These are phyloP conservation scores for Holacanthella duospinosa DNA, from an alignment of 2,888 invertebrate species.

Conservation along the genomic window DNA sequence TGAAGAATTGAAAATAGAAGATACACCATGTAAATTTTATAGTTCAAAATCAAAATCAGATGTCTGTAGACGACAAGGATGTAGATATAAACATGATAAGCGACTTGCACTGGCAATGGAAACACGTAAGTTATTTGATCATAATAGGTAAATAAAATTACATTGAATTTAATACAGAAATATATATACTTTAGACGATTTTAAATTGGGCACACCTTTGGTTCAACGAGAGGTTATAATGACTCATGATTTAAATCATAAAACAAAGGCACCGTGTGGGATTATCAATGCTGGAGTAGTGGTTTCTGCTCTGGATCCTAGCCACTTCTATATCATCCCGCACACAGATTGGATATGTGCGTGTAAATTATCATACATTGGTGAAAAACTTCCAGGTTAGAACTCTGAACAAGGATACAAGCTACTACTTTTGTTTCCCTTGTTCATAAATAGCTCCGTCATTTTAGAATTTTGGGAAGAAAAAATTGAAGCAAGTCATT, in stretches of 20 bases:
- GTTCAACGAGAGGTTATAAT: neutral
- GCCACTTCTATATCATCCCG: neutral
- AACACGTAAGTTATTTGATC: too few species aligned
- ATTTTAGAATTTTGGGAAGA: too few species aligned
- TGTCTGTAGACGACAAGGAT: neutral
- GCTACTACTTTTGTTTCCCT: too few species aligned
- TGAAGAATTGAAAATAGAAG: neutral
- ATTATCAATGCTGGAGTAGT: constrained; percentile 3
- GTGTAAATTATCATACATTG: neutral
- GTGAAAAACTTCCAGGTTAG: neutral
- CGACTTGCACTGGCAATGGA: too few species aligned
- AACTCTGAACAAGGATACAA: too few species aligned
- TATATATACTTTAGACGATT: neutral
- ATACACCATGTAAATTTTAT: neutral
- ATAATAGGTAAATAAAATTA: neutral
- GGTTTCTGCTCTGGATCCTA: neutral
- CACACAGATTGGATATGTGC: neutral
- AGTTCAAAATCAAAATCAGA: neutral
- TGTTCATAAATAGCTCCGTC: too few species aligned
- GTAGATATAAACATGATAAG: neutral
- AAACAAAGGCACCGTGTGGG: neutral
- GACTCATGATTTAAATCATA: neutral
- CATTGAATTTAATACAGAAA: neutral
- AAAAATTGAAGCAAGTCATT: too few species aligned
- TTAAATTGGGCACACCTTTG: neutral